These are phyloP conservation scores for Drosophila parabipectinata DNA, from an alignment of 1,140 invertebrate species.

Conservation along the genomic window DNA sequence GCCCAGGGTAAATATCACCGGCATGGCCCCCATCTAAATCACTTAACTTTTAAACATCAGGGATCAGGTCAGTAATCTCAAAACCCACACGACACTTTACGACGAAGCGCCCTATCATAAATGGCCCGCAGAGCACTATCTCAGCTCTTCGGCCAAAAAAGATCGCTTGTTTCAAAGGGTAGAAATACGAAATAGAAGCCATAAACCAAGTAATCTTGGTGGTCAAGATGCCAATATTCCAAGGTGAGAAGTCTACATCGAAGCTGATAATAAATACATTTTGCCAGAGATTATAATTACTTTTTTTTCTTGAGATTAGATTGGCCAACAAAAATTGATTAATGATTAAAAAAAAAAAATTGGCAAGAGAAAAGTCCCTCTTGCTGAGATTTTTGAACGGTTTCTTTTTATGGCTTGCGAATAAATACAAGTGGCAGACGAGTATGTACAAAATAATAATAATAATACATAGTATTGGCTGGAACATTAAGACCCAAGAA, in stretches of 20 bases:
- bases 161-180: background rate
- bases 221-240: conserved; percentile 9
- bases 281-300: conserved; percentile 18
- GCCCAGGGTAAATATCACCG: background rate
- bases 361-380: too few relatives aligned
- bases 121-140: conserved; percentile 1
- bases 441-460: background rate
- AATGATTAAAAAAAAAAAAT: conserved; percentile 7
- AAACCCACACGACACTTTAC: conserved; percentile 11
- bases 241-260: conserved; percentile 5
- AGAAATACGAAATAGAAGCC: background rate
- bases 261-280: conserved; percentile 31
- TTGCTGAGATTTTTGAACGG: conserved; percentile 21
- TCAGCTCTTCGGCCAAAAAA: background rate
- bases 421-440: conserved; percentile 10
- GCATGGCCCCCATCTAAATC: background rate
- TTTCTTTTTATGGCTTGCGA: conserved; percentile 18
- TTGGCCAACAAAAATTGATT: conserved; percentile 26
- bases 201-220: conserved; percentile 5
- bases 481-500: conserved; percentile 38
- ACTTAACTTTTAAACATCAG: background rate
- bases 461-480: background rate
- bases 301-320: conserved; percentile 19
- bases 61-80: conserved; percentile 8
- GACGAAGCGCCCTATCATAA: conserved; percentile 14